phyloP scores from a whole-genome alignment of 2,113 vertebrate species.

The Seriola aureovittata region DNA sequence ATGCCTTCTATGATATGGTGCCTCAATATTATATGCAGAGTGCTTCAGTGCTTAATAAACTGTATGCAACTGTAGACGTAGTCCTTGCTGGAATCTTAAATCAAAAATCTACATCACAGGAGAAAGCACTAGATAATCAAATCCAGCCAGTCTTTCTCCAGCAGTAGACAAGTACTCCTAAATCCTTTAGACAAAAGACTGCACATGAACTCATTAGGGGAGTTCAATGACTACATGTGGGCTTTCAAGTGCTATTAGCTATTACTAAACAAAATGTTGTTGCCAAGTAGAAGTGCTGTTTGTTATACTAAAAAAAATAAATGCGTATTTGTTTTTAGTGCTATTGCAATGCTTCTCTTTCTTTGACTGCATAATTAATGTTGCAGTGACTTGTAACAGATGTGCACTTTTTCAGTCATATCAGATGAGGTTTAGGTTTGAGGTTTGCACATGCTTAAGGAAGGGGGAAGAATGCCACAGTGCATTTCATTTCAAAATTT shows the following conservation, averaged over 20 bases:
- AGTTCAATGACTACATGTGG: slow-evolving; percentile 29
- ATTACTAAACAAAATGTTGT: slow-evolving; percentile 44
- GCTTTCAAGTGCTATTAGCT: slow-evolving; percentile 47
- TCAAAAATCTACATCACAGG: slow-evolving; percentile 7
- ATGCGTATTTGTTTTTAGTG: slow-evolving; percentile 33
- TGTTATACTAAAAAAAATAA: slow-evolving; percentile 38
- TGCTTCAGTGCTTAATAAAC: slow-evolving; percentile 69
- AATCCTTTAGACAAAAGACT: slow-evolving; percentile 7
- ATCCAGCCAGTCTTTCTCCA: slow-evolving; percentile 12
- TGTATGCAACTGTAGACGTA: slow-evolving; percentile 67
- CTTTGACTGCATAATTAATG: slow-evolving; percentile 36
- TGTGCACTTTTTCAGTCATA: slow-evolving; percentile 73
- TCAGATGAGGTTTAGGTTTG: slow-evolving; percentile 43
- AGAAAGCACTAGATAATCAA: slow-evolving; percentile 23
- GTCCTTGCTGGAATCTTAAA: slow-evolving; percentile 46
- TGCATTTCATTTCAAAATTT: slow-evolving; percentile 38
- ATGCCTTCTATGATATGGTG: slow-evolving; percentile 77
- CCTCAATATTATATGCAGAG: slow-evolving; percentile 79
- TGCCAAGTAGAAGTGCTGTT: slow-evolving; percentile 60
- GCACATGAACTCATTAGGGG: slow-evolving; percentile 42
- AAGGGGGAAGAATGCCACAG: slow-evolving; percentile 35
- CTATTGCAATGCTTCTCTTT: slow-evolving; percentile 48
- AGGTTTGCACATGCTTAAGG: slow-evolving; percentile 63
- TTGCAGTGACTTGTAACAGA: slow-evolving; percentile 60
- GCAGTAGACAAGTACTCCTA: neutral